These are phyloP conservation scores for Calcarius ornatus DNA, from an alignment of 2,113 vertebrate genomes.

Conservation along the genomic window DNA sequence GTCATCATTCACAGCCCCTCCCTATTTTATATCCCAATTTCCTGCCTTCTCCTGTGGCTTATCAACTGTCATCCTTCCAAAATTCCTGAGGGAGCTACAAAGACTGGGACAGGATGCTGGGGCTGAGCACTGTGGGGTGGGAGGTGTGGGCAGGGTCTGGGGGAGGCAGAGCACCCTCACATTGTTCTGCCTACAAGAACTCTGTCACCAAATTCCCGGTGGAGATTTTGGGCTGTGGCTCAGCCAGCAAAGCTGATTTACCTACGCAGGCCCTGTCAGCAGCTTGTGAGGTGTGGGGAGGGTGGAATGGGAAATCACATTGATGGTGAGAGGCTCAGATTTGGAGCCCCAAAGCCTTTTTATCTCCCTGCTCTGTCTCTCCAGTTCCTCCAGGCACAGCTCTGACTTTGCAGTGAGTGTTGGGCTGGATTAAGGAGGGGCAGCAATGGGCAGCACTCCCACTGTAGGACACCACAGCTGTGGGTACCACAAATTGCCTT, in stretches of 20 bases:
- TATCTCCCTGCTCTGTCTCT: neutral
- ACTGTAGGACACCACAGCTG: neutral
- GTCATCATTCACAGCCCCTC: neutral
- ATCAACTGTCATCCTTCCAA: neutral
- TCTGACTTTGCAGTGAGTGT: rapidly evolving
- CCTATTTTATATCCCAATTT: neutral
- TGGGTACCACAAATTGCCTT: neutral
- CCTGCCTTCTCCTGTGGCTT: neutral
- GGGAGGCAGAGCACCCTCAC: neutral
- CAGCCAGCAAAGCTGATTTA: neutral
- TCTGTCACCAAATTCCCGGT: neutral
- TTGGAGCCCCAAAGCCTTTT: neutral
- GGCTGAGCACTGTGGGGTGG: neutral
- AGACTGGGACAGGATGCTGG: rapidly evolving
- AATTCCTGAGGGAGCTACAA: neutral
- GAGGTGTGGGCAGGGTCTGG: neutral
- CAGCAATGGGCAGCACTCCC: neutral
- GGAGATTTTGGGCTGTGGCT: neutral
- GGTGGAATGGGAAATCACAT: neutral
- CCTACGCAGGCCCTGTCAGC: rapidly evolving
- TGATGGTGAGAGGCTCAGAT: neutral
- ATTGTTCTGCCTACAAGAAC: neutral
- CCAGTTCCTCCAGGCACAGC: neutral
- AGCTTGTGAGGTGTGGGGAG: neutral
- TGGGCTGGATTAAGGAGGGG: neutral